Percentiles rank a stretch among this genome's conserved stretches.
phyloP scores from a whole-genome alignment of 2,797 vertebrate species.

The Malacoctenus gilli region DNA sequence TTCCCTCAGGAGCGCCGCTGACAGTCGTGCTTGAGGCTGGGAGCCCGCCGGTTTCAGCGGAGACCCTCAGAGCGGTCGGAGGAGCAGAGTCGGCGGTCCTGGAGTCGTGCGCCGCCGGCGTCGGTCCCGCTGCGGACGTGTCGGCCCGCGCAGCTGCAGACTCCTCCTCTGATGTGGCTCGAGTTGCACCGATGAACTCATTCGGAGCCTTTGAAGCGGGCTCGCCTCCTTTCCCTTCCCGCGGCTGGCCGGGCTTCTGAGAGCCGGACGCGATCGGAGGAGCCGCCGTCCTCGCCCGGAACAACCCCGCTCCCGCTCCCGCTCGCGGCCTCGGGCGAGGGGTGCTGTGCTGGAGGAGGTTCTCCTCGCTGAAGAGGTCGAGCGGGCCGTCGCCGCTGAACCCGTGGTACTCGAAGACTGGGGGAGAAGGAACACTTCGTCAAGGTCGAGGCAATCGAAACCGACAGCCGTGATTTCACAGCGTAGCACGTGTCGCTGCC shows the following conservation, averaged over 20 bases:
- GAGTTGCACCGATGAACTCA: conserved; percentile 1
- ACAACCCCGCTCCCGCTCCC: conserved; percentile 43
- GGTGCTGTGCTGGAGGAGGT: conserved; percentile 86
- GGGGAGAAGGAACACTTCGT: background rate
- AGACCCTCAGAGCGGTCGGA: conserved; percentile 33
- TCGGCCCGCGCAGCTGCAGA: conserved; percentile 23
- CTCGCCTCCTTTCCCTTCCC: conserved; percentile 36
- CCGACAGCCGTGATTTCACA: too few species aligned
- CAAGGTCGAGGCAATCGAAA: too few species aligned
- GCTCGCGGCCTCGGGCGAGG: conserved; percentile 59
- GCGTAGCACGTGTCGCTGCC: too few species aligned
- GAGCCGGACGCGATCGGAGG: background rate
- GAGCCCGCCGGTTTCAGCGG: conserved; percentile 4
- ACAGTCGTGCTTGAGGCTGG: background rate
- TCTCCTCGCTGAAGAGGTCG: conserved; percentile 89
- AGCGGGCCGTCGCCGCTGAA: conserved; percentile 88
- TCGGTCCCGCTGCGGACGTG: conserved; percentile 13
- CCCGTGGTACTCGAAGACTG: conserved; percentile 87
- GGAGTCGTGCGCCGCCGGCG: conserved; percentile 2
- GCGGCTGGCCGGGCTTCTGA: conserved; percentile 25
- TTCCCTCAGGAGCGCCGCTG: conserved; percentile 26
- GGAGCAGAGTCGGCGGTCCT: conserved; percentile 16
- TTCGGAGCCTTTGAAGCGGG: conserved; percentile 17
- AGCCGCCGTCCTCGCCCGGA: conserved; percentile 34
- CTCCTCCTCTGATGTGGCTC: conserved; percentile 14